Evolutionary conservation across 2,888 invertebrate genomes (phyloP), one percentile per base, ranked within the genome.

Genomic region (Seira musarum): DNA sequence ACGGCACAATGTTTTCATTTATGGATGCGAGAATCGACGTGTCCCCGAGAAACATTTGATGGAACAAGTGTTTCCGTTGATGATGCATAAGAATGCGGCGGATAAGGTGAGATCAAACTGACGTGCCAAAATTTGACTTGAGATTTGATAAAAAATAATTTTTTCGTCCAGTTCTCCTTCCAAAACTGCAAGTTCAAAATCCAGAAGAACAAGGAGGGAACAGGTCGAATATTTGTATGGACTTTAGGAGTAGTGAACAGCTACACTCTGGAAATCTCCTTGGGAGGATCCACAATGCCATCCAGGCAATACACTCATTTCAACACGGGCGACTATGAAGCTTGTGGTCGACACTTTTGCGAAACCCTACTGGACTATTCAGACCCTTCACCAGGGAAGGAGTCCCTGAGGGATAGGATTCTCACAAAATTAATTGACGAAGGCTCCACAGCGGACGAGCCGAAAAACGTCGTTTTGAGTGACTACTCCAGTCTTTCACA

Each of bases 191-290:
- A 96, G 90, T 98, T 97, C 89, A 93, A 95, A 88, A 93, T 98
- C 86, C 96, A 97, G 89, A 93, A 96, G 84, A 94, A 94, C 87
- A 97, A 97, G 90, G 97, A 97, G 90, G 97, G 97, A 1, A 97
- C 97, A 0, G 97, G 97, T 5, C 91, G 98, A 78, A 95, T 98
- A 8, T 97, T 97, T 0, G 94, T 97, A 87, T 97, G 97, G 97
- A 94, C 96, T 92, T 92, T 97, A 92, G 97, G 97, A 24, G 95
- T 97, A 64, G 93, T 94, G 78, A 96, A 97, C 88, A 86, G 86
- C 89, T 98, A 96, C 88, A 98, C 97, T 2, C 93, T 98, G 92
- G 98, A 98, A 90, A 96, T 97, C 6, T 97, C 97, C 0, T 95
- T 97, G 89, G 96, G 96, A 69, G 98, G 97, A 10, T 95, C 97